Conservation (phyloP, 2,888 invertebrate species). For the Meteorus cinctellus region DNA sequence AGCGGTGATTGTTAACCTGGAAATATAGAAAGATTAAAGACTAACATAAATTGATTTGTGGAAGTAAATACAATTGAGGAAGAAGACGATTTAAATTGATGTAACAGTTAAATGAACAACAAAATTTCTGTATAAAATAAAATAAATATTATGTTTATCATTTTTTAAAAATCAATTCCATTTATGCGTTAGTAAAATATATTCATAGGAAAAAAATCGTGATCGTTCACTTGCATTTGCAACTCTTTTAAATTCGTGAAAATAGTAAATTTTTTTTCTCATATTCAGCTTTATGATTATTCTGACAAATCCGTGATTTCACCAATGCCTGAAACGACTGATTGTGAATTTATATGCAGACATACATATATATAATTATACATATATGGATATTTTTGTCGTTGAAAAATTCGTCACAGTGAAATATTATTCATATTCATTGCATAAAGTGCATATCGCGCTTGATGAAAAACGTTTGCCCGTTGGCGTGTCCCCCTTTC, state of each 20-base stretch:
- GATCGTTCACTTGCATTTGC: too few relatives aligned
- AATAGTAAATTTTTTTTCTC: too few relatives aligned
- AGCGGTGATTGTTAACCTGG: constrained; percentile 93
- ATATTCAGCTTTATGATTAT: too few relatives aligned
- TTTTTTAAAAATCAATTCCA: too few relatives aligned
- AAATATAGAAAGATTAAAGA: constrained; percentile 64
- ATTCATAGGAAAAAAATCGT: too few relatives aligned
- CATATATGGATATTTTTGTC: neutral
- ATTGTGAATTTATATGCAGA: neutral
- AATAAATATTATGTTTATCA: too few relatives aligned
- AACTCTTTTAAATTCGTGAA: too few relatives aligned
- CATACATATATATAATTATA: neutral
- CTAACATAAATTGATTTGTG: constrained; percentile 4
- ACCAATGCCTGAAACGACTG: neutral
- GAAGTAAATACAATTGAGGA: too few relatives aligned
- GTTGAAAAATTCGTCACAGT: constrained; percentile 10
- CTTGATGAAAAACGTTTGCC: constrained; percentile 54
- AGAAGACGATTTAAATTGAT: too few relatives aligned
- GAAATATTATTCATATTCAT: constrained; percentile 49
- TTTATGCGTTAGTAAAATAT: too few relatives aligned
- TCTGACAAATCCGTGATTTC: neutral
- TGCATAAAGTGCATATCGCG: constrained; percentile 50
- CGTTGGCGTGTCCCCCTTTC: constrained; percentile 52
- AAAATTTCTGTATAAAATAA: too few relatives aligned
- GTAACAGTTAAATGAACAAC: too few relatives aligned